These are phyloP conservation scores for Coccyzus lansbergi DNA, from an alignment of 2,797 vertebrate species.

Conservation along the genomic window DNA sequence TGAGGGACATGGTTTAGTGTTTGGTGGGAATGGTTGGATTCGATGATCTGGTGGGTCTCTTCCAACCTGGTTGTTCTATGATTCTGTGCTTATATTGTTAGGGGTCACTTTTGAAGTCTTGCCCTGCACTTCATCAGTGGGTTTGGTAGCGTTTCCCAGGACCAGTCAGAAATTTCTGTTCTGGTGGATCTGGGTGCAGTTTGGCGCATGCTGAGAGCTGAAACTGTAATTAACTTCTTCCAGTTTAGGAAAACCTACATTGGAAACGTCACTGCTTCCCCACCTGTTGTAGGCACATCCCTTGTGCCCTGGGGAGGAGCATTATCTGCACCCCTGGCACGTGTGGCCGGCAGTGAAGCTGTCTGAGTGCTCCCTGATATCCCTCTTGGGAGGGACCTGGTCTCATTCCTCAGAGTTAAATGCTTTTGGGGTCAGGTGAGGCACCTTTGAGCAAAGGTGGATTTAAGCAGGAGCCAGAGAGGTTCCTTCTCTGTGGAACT, in stretches of 20 bases:
- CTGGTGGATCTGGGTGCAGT: not conserved
- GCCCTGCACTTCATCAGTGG: accelerated
- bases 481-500: not conserved
- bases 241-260: not conserved
- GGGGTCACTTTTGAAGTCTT: not conserved
- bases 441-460: not conserved
- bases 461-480: not conserved
- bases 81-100: not conserved
- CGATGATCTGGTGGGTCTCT: too few species aligned
- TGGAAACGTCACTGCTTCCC: not conserved
- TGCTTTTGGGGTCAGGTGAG: not conserved
- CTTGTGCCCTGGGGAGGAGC: not conserved
- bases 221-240: not conserved
- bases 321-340: not conserved
- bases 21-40: too few species aligned
- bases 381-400: not conserved
- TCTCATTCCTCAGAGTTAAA: not conserved
- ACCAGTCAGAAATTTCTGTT: not conserved
- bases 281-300: not conserved
- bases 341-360: not conserved
- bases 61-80: too few species aligned
- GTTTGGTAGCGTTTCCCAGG: accelerated
- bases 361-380: accelerated
- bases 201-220: not conserved
- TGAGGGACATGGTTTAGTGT: too few species aligned